Percentiles rank a stretch among this genome's conserved stretches.
Conservation (phyloP, 2,113 vertebrate species). For the Upupa epops region DNA sequence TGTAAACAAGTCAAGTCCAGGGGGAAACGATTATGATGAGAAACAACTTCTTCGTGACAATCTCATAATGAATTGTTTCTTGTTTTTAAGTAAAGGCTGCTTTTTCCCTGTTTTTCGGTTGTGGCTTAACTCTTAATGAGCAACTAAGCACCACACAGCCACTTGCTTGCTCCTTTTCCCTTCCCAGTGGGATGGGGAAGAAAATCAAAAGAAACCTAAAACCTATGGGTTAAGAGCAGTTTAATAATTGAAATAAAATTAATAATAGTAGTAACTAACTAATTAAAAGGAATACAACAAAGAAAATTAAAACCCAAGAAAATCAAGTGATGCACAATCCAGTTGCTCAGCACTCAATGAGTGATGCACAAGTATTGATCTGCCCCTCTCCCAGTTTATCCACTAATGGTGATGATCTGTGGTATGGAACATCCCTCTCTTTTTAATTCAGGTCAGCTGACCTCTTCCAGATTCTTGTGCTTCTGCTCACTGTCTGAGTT, state of each 20-base stretch:
- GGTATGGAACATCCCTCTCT: background rate
- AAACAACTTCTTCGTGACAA: constrained; percentile 8
- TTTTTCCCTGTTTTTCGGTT: background rate
- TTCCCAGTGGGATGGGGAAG: background rate
- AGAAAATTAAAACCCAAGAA: background rate
- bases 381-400: too few relatives aligned
- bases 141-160: background rate
- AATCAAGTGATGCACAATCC: background rate
- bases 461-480: background rate
- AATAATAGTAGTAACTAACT: background rate
- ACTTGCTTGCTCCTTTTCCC: background rate
- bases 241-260: background rate
- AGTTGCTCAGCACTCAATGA: background rate
- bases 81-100: background rate
- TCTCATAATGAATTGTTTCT: background rate
- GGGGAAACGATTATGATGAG: constrained; percentile 47
- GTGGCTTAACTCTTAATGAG: background rate
- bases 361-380: background rate
- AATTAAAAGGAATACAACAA: background rate
- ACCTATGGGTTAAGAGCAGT: background rate
- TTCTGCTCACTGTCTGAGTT: background rate
- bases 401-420: background rate
- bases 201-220: background rate
- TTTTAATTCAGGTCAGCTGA: background rate
- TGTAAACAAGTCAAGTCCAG: constrained; percentile 6